Percentiles rank a stretch among this genome's conserved stretches.
Evolutionary conservation across 1,140 invertebrate genomes (phyloP).

Genomic region (Neocloeon triangulifer): DNA sequence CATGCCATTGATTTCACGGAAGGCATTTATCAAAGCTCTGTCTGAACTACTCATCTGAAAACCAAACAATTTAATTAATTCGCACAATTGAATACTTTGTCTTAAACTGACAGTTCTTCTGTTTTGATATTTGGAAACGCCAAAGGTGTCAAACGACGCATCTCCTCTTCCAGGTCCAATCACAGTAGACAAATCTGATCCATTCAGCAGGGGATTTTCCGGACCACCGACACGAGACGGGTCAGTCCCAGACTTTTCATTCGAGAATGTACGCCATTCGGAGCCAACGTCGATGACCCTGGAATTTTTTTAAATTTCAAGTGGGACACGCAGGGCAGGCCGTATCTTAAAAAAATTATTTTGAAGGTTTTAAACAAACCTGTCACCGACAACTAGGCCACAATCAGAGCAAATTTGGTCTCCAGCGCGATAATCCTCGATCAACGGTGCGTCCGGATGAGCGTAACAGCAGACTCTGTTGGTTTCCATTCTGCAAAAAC

Average conservation of each 20-base stretch:
- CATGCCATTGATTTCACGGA: conserved; percentile 93
- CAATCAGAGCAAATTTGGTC: conserved; percentile 98
- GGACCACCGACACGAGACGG: conserved; percentile 96
- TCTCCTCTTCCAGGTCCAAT: conserved; percentile 80
- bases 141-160: conserved; percentile 63
- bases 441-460: conserved; percentile 85
- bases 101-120: conserved; percentile 45
- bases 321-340: no score
- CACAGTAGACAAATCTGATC: conserved; percentile 90
- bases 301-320: conserved; percentile 2
- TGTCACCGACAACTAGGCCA: conserved; percentile 95
- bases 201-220: conserved; percentile 87
- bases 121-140: conserved; percentile 82
- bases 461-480: conserved; percentile 72
- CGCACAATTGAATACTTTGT: no score
- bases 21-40: conserved; percentile 82
- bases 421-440: conserved; percentile 96
- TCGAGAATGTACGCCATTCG: conserved; percentile 99
- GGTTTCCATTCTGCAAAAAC: conserved; percentile 36
- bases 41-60: conserved; percentile 70
- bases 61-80: conserved; percentile 1
- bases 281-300: conserved; percentile 99
- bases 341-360: background rate
- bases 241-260: conserved; percentile 90
- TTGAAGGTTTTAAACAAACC: conserved; percentile 28